Conservation (phyloP, 1,140 invertebrate species). For the Medauroidea extradentata region DNA sequence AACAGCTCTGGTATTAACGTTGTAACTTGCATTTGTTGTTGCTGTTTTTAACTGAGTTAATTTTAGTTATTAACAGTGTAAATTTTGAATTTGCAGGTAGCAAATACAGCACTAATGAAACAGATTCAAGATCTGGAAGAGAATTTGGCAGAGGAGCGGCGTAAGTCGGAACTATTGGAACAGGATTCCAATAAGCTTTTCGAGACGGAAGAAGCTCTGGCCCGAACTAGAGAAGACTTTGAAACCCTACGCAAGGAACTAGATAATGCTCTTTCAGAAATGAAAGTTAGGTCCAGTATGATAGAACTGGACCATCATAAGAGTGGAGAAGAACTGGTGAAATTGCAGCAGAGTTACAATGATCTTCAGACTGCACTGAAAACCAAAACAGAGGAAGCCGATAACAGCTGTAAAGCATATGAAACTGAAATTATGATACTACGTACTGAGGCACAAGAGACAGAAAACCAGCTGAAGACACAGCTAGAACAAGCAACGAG, state of each 20-base stretch:
- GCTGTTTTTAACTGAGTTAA: too few relatives aligned
- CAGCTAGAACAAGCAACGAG: conserved; percentile 38
- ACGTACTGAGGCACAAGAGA: conserved; percentile 47
- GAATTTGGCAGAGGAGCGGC: conserved; percentile 44
- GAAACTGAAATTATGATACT: conserved; percentile 45
- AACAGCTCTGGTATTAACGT: too few relatives aligned
- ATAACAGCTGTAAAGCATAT: conserved; percentile 28
- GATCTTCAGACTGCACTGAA: conserved; percentile 7
- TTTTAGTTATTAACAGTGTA: too few relatives aligned
- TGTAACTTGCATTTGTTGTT: too few relatives aligned
- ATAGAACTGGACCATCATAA: neutral
- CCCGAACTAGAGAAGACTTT: conserved; percentile 32
- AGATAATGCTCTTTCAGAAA: conserved; percentile 42
- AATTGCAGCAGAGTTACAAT: neutral
- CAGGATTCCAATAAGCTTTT: conserved; percentile 50
- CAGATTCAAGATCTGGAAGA: conserved; percentile 52
- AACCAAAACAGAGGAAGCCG: conserved; percentile 34
- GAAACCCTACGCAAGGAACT: conserved; percentile 34
- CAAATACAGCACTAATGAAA: conserved; percentile 46
- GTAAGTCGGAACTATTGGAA: conserved; percentile 47
- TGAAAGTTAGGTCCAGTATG: conserved; percentile 32
- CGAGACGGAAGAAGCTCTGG: conserved; percentile 50
- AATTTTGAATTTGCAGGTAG: conserved; percentile 41
- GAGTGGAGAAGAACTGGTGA: conserved; percentile 12
- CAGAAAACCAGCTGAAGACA: conserved; percentile 41